Evolutionary conservation across 1,140 invertebrate species (phyloP).

Genomic region (Drosophila rhopaloa): DNA sequence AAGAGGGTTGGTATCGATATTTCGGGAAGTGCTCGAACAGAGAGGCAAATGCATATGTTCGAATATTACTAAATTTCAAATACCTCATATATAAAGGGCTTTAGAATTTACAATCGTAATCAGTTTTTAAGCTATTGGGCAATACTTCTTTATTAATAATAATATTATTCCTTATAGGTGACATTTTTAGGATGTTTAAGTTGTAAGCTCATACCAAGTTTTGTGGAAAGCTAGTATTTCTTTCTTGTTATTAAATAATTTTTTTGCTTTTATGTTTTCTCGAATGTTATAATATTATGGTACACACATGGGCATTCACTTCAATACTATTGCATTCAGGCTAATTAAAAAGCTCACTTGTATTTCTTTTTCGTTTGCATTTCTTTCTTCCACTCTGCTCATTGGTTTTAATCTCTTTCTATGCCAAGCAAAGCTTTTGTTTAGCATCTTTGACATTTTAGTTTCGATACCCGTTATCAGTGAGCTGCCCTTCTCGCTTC

Average conservation of each 20-base stretch:
- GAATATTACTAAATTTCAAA: too few relatives aligned
- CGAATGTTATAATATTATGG: conserved; percentile 50
- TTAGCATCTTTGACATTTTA: conserved; percentile 59
- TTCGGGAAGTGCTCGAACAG: too few relatives aligned
- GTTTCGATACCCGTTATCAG: conserved; percentile 35
- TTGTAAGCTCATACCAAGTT: background rate
- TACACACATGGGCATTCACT: conserved; percentile 1
- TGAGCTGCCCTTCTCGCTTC: background rate
- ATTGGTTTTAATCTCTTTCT: background rate
- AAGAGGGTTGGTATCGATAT: too few relatives aligned
- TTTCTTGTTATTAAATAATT: background rate
- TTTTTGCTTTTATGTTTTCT: conserved; percentile 18
- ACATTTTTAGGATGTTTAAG: too few relatives aligned
- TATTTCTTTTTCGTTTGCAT: conserved; percentile 16
- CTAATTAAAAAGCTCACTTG: conserved; percentile 65
- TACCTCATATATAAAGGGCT: too few relatives aligned
- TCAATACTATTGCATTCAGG: conserved; percentile 3
- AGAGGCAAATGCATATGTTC: too few relatives aligned
- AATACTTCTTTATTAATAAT: too few relatives aligned
- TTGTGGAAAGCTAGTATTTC: background rate
- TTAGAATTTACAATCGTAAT: too few relatives aligned
- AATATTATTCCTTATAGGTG: too few relatives aligned
- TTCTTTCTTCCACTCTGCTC: conserved; percentile 2
- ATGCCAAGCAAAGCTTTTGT: conserved; percentile 27
- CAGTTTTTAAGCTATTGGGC: too few relatives aligned